These are phyloP conservation scores for Nothoprocta perdicaria DNA, from an alignment of 2,113 vertebrate species.

Conservation along the genomic window DNA sequence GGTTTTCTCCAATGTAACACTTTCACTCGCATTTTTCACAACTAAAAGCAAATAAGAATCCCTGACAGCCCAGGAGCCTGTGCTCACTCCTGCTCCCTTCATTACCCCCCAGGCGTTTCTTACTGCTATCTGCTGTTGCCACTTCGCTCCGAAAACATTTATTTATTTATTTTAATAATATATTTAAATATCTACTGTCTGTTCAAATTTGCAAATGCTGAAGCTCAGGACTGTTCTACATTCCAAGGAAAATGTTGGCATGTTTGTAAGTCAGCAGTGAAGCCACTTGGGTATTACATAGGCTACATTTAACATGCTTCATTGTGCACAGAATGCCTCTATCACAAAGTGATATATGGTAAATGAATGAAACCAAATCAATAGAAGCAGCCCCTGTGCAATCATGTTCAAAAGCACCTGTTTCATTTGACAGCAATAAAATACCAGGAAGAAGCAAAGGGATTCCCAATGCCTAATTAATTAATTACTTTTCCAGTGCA, in stretches of 20 bases:
- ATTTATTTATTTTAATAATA: neutral
- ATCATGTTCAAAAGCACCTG: neutral
- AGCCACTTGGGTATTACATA: neutral
- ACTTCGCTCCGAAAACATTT: neutral
- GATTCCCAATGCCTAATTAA: neutral
- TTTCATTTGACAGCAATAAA: neutral
- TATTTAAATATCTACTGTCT: neutral
- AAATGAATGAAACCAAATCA: neutral
- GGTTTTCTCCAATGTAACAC: neutral
- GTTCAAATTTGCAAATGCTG: neutral
- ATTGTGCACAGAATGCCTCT: neutral
- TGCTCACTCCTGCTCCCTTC: neutral
- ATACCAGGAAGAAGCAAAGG: neutral
- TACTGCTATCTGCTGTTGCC: neutral
- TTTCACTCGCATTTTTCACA: slow-evolving; percentile 10
- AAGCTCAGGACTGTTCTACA: neutral
- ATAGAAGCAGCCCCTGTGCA: neutral
- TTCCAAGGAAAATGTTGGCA: neutral
- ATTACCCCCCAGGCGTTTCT: neutral
- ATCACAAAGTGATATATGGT: neutral
- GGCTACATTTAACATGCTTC: neutral
- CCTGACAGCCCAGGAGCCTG: neutral
- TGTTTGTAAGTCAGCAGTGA: neutral
- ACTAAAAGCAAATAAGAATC: neutral
- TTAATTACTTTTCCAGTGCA: neutral